These are phyloP conservation scores for Agapostemon virescens DNA, from an alignment of 2,888 invertebrate species.

Conservation along the genomic window DNA sequence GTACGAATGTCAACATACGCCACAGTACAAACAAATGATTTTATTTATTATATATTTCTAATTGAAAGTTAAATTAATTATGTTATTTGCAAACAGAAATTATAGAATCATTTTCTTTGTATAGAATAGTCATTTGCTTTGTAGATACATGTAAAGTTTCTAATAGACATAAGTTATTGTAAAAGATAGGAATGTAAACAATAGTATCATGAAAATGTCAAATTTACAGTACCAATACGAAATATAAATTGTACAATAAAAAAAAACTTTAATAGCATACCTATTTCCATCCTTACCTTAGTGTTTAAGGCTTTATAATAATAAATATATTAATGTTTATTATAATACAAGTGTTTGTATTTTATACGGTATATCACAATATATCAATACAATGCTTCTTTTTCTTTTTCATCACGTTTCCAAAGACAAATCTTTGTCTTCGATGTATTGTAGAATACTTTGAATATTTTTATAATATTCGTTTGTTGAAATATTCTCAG, in stretches of 20 bases:
- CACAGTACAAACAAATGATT: slow-evolving; percentile 24
- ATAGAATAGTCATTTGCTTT: slow-evolving; percentile 57
- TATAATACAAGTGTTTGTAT: slow-evolving; percentile 11
- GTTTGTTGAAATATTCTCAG: slow-evolving; percentile 53
- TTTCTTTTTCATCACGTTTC: slow-evolving; percentile 18
- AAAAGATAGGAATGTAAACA: slow-evolving; percentile 44
- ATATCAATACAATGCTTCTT: too few relatives aligned
- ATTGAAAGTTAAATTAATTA: slow-evolving; percentile 35
- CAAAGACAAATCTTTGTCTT: slow-evolving; percentile 48
- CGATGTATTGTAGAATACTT: slow-evolving; percentile 67
- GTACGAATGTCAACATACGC: slow-evolving; percentile 21
- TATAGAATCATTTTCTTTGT: slow-evolving; percentile 42
- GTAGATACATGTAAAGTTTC: slow-evolving; percentile 59
- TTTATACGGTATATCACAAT: slow-evolving; percentile 18
- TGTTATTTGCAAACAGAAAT: slow-evolving; percentile 45
- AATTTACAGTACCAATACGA: slow-evolving; percentile 30
- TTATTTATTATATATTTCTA: slow-evolving; percentile 44
- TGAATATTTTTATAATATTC: slow-evolving; percentile 71
- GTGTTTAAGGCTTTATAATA: background rate
- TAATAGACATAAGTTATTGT: slow-evolving; percentile 53
- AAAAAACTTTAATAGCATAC: slow-evolving; percentile 13
- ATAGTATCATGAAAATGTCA: slow-evolving; percentile 30
- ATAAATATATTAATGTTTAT: slow-evolving; percentile 12
- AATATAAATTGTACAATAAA: slow-evolving; percentile 51
- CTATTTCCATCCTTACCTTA: slow-evolving; percentile 6